Base-by-base conservation (phyloP, 2,888 invertebrate genomes). In the Pristionchus entomophagus region DNA sequence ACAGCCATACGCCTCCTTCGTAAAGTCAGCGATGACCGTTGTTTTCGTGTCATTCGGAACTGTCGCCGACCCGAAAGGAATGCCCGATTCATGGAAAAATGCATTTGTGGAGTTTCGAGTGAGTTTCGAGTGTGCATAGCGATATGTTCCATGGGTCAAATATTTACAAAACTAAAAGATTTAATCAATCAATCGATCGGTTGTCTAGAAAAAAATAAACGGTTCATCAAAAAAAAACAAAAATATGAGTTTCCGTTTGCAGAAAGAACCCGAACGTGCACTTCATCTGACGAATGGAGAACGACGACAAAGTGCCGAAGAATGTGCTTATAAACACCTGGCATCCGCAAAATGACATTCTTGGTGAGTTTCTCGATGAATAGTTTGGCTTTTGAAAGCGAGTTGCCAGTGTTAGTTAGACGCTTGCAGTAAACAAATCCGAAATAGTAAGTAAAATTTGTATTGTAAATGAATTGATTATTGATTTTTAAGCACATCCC, bases 301-400 rank as follows among this genome's bases (percentile, higher is more conserved):
- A 12, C 12, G 35, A 32, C 22, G 56, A 53, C 14, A 53, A 81
- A 17, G 81, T 81, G 2, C 81, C 81, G 4, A 53, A 51, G 32
- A 81, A 81, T 56, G 81, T 81, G 10, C 32, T 81, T 5, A 81
- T 53, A 35, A 26, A n/a, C 22, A 51, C 12, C 22, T 81, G 81
- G 81, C 51, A 51, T 53, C 81, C 81, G 17, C 81, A 81, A 19
- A 81, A 19, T 22, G 81, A 81, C n/a, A 41, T 81, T n/a, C 56
- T 81, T 2, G 53, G 81, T 81, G 3, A 1, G 59, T 26, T 59
- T 51, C 22, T 51, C 12, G n/a, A n/a, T n/a, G n/a, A n/a, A n/a
- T n/a, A n/a, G n/a, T n/a, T n/a, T n/a, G n/a, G n/a, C n/a, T n/a
- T n/a, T n/a, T n/a, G n/a, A n/a, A n/a, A n/a, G n/a, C n/a, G n/a